A percentile compares a stretch with the other conserved stretches of the same genome.
Evolutionary conservation across 2,113 vertebrate genomes (phyloP).

Genomic region (Sander vitreus): DNA sequence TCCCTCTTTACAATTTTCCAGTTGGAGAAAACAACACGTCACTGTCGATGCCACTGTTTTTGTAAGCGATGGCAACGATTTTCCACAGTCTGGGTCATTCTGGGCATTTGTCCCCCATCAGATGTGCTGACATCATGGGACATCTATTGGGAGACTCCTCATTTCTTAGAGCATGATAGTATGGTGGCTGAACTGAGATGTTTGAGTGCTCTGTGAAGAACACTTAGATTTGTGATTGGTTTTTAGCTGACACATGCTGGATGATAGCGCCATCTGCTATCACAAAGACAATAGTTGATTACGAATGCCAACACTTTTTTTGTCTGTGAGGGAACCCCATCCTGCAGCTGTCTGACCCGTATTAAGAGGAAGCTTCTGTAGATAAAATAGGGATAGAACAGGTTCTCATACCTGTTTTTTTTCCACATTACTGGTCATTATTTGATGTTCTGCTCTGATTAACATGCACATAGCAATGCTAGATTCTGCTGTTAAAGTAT

Average conservation of each 20-base stretch:
- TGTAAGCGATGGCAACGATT: background rate
- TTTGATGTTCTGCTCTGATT: slow-evolving; percentile 37
- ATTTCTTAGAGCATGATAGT: background rate
- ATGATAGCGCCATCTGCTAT: background rate
- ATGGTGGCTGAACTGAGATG: background rate
- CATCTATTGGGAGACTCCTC: background rate
- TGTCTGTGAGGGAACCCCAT: background rate
- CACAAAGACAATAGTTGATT: background rate
- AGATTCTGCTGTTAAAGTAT: slow-evolving; percentile 10
- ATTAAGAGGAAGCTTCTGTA: background rate
- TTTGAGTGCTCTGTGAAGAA: background rate
- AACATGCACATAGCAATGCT: slow-evolving; percentile 2
- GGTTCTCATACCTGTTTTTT: background rate
- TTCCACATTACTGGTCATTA: slow-evolving; percentile 39
- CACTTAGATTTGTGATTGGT: background rate
- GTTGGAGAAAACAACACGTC: background rate
- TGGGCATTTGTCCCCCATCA: background rate
- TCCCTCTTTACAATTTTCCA: background rate
- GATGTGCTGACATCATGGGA: background rate
- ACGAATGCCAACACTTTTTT: background rate
- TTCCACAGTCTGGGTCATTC: background rate
- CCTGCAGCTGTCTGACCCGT: background rate
- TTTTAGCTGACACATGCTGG: background rate
- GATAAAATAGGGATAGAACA: background rate
- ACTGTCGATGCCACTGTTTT: background rate